phyloP scores from a whole-genome alignment of 1,140 invertebrate species.

The Papilio helenus region DNA sequence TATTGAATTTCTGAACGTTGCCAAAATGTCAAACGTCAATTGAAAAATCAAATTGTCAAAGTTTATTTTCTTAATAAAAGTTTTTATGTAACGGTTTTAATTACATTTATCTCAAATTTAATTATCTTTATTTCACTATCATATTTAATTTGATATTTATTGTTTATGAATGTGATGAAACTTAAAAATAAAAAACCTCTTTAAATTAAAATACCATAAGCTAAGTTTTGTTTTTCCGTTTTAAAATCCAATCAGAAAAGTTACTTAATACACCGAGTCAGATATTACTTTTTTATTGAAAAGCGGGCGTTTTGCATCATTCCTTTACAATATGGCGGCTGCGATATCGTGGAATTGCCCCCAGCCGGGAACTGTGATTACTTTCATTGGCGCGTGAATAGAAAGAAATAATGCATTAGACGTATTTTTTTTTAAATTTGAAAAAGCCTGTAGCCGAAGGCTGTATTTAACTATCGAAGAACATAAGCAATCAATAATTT shows the following conservation, averaged over 20 bases:
- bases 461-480: background rate
- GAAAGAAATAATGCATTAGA: slow-evolving; percentile 2
- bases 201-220: background rate
- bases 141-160: too few species aligned
- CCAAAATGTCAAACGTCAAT: background rate
- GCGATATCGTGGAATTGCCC: background rate
- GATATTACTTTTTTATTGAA: slow-evolving; percentile 11
- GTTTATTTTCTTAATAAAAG: too few species aligned
- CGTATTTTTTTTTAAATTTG: background rate
- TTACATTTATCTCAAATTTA: too few species aligned
- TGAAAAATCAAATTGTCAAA: background rate
- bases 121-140: too few species aligned
- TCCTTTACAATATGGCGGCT: slow-evolving; percentile 19
- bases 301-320: slow-evolving; percentile 4
- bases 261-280: background rate
- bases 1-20: background rate
- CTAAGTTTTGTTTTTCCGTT: background rate
- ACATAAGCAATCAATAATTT: too few species aligned
- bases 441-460: background rate
- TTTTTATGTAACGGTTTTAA: too few species aligned
- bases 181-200: background rate
- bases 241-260: background rate
- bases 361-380: slow-evolving; percentile 22
- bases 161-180: background rate
- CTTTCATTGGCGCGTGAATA: slow-evolving; percentile 15